These are phyloP conservation scores for Pyrgus malvae DNA, from an alignment of 2,888 invertebrate genomes.

Conservation along the genomic window DNA sequence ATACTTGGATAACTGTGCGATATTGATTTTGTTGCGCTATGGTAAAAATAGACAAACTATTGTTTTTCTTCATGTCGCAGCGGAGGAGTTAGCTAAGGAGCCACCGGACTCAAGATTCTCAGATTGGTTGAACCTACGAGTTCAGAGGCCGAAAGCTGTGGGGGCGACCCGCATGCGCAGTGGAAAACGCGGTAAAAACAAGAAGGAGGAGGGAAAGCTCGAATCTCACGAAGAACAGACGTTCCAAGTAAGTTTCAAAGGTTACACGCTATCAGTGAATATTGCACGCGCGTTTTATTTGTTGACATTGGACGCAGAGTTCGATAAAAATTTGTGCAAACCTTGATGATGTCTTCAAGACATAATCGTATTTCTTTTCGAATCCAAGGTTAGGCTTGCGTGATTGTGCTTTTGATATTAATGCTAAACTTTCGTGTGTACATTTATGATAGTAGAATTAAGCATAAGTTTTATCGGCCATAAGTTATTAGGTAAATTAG, in stretches of 20 bases:
- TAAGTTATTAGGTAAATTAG: neutral
- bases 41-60: neutral
- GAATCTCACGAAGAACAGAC: constrained; percentile 45
- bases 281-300: neutral
- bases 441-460: too few species aligned
- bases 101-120: constrained; percentile 70
- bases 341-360: too few species aligned
- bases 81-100: constrained; percentile 72
- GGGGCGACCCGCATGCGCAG: constrained; percentile 62
- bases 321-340: too few species aligned
- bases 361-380: too few species aligned
- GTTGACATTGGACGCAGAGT: neutral
- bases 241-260: constrained; percentile 62
- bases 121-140: constrained; percentile 70
- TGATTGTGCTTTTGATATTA: too few species aligned
- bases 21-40: neutral
- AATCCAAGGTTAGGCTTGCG: too few species aligned
- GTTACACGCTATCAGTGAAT: constrained; percentile 33
- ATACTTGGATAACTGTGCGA: constrained; percentile 5
- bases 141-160: constrained; percentile 61
- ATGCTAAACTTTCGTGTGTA: too few species aligned
- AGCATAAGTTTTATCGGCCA: too few species aligned
- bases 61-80: constrained; percentile 47
- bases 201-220: constrained; percentile 41
- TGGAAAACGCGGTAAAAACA: constrained; percentile 57